Evolutionary conservation across 2,797 vertebrate species (phyloP), one percentile per base, ranked within the genome.

Genomic region (Eulemur mongoz): DNA sequence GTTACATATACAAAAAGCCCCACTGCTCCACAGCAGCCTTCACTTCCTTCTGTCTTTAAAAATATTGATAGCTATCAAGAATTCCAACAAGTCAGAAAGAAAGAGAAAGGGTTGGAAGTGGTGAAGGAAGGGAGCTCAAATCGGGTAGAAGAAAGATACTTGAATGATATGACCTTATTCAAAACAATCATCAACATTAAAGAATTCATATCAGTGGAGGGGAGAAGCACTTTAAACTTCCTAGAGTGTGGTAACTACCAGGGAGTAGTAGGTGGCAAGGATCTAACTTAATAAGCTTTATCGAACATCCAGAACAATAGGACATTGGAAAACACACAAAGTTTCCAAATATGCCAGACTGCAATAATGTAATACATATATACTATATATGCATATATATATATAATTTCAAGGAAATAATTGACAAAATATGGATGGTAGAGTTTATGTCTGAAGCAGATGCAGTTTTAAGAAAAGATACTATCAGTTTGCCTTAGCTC

Each of bases 51-150:
- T 86, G 79, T 94, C 83, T 70, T 89, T 70, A 90, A 43, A 32
- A 80, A 87, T 96, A 65, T 63, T 81, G 10, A 93, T 20, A 75
- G 35, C 35, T 82, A 93, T 81, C 78, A 89, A 38, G 67, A 67
- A 80, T 92, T 81, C 7, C 32, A 91, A 52, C 57, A 94, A 85
- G 15, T 18, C n/a, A 93, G 23, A 65, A 96, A 87, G 59, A 23
- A 93, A 87, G 25, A 78, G 14, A 81, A 14, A 85, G 2, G 32
- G 4, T 86, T 5, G 32, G n/a, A 70, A 70, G 43, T 45, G 12
- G 15, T n/a, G 40, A 86, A 81, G 12, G n/a, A 79, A 89, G 8
- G 54, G 27, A 84, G 5, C 40, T 92, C 25, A 59, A 78, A n/a
- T 0, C 32, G 9, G 6, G 43, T 69, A 32, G 52, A 84, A 91